These are phyloP conservation scores for Macropodus opercularis DNA, from an alignment of 2,797 vertebrate species.

Conservation along the genomic window DNA sequence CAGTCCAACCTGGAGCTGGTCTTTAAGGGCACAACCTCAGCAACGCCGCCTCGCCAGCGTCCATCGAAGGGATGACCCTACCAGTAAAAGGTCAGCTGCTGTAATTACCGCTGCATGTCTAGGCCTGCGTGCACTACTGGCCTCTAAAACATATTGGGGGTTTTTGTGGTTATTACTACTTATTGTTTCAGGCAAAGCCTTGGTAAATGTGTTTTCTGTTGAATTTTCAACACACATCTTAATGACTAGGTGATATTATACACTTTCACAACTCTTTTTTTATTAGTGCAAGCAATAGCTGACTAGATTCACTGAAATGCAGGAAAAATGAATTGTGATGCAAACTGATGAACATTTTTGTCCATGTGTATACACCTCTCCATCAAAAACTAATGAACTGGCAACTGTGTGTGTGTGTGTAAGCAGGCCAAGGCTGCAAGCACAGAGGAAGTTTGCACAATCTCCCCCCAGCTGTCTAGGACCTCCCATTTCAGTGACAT, in stretches of 20 bases:
- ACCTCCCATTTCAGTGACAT: slow-evolving; percentile 87
- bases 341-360: too few relatives aligned
- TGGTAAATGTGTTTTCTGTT: too few relatives aligned
- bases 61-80: slow-evolving; percentile 28
- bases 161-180: not conserved
- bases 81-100: slow-evolving; percentile 54
- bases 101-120: not conserved
- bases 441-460: slow-evolving; percentile 98
- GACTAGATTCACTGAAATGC: not conserved
- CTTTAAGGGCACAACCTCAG: slow-evolving; percentile 23
- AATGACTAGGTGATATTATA: not conserved
- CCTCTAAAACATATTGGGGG: too few relatives aligned
- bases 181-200: too few relatives aligned
- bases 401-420: not conserved
- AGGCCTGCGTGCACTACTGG: not conserved
- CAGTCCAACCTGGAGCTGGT: slow-evolving; percentile 36
- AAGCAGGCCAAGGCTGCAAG: slow-evolving; percentile 92
- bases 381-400: too few relatives aligned
- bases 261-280: not conserved
- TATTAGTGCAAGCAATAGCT: not conserved
- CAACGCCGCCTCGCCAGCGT: slow-evolving; percentile 8
- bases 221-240: too few relatives aligned
- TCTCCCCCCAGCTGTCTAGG: slow-evolving; percentile 93
- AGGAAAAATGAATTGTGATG: too few relatives aligned
- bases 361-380: too few relatives aligned